Evolutionary conservation across 2,113 vertebrate genomes (phyloP), one percentile per base, ranked within the genome.

Genomic region (Crotalus helleri): DNA sequence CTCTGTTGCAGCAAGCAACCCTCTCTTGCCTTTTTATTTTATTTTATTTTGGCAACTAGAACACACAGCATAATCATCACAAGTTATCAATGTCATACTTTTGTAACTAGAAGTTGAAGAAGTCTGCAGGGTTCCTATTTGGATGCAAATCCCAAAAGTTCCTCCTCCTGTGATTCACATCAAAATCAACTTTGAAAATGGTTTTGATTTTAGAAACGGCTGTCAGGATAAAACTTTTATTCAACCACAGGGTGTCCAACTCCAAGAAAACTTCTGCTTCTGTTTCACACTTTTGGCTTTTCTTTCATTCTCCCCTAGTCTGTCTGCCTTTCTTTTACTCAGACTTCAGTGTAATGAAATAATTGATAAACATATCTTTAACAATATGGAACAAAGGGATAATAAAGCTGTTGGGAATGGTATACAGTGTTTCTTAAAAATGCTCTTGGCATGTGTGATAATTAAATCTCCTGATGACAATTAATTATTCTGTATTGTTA

Each of bases 81-180:
- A 93, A 95, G 95, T 93, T 29, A 64, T 95, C 93, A 94, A 96
- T 95, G 87, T 96, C 93, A 90, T 54, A 94, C 74, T 85, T 94
- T 95, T 97, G 93, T 94, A 94, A 0, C 81, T 51, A 95, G 91
- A 92, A 95, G 93, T 95, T 95, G 74, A 95, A 95, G 95, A 95
- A 94, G 93, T 88, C 95, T 95, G 85, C 93, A 92, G 93, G 93
- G 95, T 49, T 96, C 93, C 95, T 93, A 69, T 95, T 96, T 95
- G 94, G 92, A 94, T 94, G 93, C 85, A 95, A 95, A 95, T 95
- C 94, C 91, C 92, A 19, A 81, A 87, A 94, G 95, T 90, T 0
- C 0, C 6, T 55, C 85, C 74, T 96, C 95, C 91, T 93, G 94
- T 0, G 1, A 94, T 92, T 93, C 93, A 95, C 94, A 94, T 97